Evolutionary conservation across 30 jellyfish, hydroid and myxozoan species (phyloP).

Genomic region (Sanderia malayensis): DNA sequence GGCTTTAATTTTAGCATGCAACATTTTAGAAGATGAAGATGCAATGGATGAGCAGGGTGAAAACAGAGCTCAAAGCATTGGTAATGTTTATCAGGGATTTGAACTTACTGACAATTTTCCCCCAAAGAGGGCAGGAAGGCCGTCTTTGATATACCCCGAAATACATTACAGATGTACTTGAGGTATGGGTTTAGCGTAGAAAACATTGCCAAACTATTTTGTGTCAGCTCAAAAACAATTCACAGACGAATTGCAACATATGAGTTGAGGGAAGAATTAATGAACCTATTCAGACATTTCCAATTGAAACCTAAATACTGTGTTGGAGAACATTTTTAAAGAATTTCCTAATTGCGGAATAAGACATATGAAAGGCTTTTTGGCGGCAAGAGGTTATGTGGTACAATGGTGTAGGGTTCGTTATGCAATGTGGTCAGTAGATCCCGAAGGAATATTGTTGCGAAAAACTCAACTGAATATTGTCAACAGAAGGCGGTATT

Average conservation of each 20-base stretch:
- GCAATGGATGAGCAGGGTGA: too few species aligned
- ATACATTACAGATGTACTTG: neutral
- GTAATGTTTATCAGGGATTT: too few species aligned
- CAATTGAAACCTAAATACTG: neutral
- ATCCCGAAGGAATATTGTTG: slow-evolving; percentile 44
- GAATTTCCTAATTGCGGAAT: slow-evolving; percentile 58
- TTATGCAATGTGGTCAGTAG: slow-evolving; percentile 44
- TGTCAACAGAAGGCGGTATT: slow-evolving; percentile 17
- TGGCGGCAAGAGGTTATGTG: slow-evolving; percentile 19
- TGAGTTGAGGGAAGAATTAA: neutral
- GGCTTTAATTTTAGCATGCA: neutral
- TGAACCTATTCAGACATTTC: neutral
- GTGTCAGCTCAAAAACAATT: neutral
- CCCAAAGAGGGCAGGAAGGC: too few species aligned
- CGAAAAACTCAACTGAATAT: slow-evolving; percentile 32
- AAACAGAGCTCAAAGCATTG: too few species aligned
- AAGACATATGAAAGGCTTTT: slow-evolving; percentile 46
- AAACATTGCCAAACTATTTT: neutral
- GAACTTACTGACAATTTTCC: too few species aligned
- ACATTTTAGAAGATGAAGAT: neutral
- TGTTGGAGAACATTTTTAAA: neutral
- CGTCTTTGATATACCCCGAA: neutral
- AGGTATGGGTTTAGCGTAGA: neutral
- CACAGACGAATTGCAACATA: neutral
- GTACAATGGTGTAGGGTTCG: slow-evolving; percentile 37